These are phyloP conservation scores for Periparus ater DNA, from an alignment of 2,797 vertebrate species.

Conservation along the genomic window DNA sequence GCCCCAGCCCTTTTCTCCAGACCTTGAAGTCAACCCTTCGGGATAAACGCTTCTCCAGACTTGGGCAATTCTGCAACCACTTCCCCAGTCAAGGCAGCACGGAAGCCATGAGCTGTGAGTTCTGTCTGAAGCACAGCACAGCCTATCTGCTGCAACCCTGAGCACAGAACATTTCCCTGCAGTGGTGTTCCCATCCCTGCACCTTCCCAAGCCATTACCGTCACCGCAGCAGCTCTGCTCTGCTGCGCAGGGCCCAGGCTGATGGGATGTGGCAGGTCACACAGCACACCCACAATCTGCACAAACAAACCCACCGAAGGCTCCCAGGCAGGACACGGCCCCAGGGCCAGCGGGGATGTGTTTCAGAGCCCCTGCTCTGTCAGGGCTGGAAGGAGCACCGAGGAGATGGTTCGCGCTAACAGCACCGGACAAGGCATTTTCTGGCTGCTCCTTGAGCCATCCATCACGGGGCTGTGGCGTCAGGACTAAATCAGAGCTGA, in stretches of 20 bases:
- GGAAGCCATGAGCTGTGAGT: not conserved
- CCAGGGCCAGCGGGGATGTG: not conserved
- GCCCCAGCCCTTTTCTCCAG: not conserved
- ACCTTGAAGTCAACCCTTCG: not conserved
- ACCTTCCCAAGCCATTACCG: not conserved
- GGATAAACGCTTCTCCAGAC: not conserved
- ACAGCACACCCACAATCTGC: no score
- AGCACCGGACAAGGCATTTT: not conserved
- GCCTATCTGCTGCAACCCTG: not conserved
- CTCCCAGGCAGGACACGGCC: no score
- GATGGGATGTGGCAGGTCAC: not conserved
- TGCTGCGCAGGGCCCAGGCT: slow-evolving; percentile 47
- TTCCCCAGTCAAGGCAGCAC: not conserved
- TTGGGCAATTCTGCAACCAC: not conserved
- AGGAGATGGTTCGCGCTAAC: not conserved
- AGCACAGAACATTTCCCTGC: not conserved
- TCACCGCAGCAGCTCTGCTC: not conserved
- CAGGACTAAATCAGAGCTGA: not conserved
- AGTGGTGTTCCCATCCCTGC: not conserved
- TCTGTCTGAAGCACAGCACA: not conserved
- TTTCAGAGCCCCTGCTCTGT: not conserved
- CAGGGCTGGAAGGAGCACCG: not conserved
- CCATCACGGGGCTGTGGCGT: not conserved
- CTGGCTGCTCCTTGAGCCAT: not conserved
- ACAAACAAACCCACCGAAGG: no score